phyloP scores from a whole-genome alignment of 1,140 invertebrate genomes.

The Euura lappo region DNA sequence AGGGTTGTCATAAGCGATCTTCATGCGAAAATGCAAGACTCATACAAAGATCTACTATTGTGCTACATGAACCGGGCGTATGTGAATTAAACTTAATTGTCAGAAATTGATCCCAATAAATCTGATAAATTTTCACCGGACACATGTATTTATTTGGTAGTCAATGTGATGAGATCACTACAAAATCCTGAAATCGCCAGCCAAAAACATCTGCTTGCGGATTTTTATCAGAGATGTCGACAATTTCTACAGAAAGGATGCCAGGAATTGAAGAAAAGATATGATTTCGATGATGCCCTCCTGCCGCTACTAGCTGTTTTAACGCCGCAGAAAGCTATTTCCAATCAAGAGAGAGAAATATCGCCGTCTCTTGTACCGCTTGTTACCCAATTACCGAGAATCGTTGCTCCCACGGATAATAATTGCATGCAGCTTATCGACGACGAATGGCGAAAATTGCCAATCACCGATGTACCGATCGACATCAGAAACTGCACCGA shows the following conservation, averaged over 20 bases:
- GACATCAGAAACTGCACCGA: slow-evolving; percentile 18
- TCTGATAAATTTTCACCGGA: not conserved
- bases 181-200: slow-evolving; percentile 18
- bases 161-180: not conserved
- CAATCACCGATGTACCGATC: slow-evolving; percentile 20
- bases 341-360: not conserved
- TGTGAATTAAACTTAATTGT: slow-evolving; percentile 2
- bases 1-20: not conserved
- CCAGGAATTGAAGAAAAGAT: slow-evolving; percentile 12
- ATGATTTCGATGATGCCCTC: slow-evolving; percentile 15
- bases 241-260: slow-evolving; percentile 14
- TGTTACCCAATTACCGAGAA: slow-evolving; percentile 5
- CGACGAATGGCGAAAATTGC: slow-evolving; percentile 27
- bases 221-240: slow-evolving; percentile 18
- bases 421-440: slow-evolving; percentile 21
- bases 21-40: not conserved
- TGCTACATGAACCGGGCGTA: slow-evolving; percentile 14
- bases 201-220: slow-evolving; percentile 17
- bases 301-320: slow-evolving; percentile 8
- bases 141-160: not conserved
- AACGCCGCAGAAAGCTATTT: slow-evolving; percentile 3
- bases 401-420: slow-evolving; percentile 2
- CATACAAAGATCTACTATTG: slow-evolving; percentile 12
- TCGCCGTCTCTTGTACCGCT: not conserved
- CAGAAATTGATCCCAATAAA: slow-evolving; percentile 4